Base-by-base conservation (phyloP, 2,888 invertebrate species). In the Hyposoter didymator region DNA sequence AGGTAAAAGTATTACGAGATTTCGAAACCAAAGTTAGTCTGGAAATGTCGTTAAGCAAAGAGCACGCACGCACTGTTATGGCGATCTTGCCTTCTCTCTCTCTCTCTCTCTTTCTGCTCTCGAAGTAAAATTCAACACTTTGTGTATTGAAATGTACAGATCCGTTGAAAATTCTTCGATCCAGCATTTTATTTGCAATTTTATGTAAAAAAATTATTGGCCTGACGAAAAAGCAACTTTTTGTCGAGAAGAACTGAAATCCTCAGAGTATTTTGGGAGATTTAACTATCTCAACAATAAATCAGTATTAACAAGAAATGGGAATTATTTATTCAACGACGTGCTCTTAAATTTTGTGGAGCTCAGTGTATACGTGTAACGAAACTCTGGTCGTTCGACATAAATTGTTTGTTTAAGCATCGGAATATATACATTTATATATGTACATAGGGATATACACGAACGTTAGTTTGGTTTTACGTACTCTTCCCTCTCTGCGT, bases 361-460 rank as follows among this genome's bases (percentile, higher is more conserved):
- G 12, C 12, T 28, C 28, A 4, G 22, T 59, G 55, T 55, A 55
- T 12, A 19, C 12, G 22, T 4, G 47, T 14, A 28, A 59, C 59
- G 59, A 59, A 28, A 59, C 59, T 59, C 59, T 28, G 22, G n/a
- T 32, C 8, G 47, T 1, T 49, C 70, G 59, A 79, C n/a, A 47
- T 45, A 64, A 79, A 79, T 72, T 35, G 62, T 79, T 79, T 70
- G 47, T 79, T 64, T 64, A 19, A 32, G 6, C 14, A n/a, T 62
- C 47, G 32, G 22, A 28, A 69, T 19, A 45, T 19, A 69, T 45
- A 69, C 47, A 45, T 45, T 49, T 52, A 19, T 35, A 32, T 35
- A 35, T 35, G 10, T 35, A n/a, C 35, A 35, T 12, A 14, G n/a
- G 10, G n/a, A 49, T n/a, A 7, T 10, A 19, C 43, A 55, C 28